Evolutionary conservation across 2,797 vertebrate genomes (phyloP).

Genomic region (Mycteria americana): DNA sequence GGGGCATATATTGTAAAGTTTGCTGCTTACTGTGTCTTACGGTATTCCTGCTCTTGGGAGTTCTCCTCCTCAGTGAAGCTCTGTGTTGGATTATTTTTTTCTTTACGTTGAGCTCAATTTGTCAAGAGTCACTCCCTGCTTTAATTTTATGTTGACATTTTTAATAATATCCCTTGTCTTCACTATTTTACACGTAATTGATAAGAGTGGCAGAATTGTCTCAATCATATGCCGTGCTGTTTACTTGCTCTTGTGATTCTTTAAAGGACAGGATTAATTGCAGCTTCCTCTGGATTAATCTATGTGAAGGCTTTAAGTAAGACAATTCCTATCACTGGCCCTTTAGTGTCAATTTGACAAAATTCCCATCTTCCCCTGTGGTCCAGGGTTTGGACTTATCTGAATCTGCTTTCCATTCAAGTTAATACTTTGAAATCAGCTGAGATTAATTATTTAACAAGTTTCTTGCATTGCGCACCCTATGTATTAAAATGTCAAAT

Average conservation of each 20-base stretch:
- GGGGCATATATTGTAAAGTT: background rate
- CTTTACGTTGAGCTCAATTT: background rate
- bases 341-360: background rate
- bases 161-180: background rate
- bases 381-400: background rate
- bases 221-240: background rate
- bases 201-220: background rate
- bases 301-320: background rate
- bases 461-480: background rate
- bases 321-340: background rate
- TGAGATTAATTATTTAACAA: slow-evolving; percentile 15
- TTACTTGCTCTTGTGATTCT: background rate
- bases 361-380: background rate
- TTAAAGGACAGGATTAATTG: slow-evolving; percentile 4
- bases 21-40: background rate
- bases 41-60: background rate
- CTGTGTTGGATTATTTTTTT: background rate
- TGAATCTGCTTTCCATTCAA: background rate
- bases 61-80: background rate
- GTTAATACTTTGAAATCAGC: background rate
- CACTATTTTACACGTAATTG: slow-evolving; percentile 13
- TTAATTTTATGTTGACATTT: background rate
- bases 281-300: background rate
- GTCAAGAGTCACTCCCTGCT: background rate
- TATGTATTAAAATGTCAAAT: background rate